Base-by-base conservation (phyloP, 2,797 vertebrate genomes). In the Rhinoraja longicauda region DNA sequence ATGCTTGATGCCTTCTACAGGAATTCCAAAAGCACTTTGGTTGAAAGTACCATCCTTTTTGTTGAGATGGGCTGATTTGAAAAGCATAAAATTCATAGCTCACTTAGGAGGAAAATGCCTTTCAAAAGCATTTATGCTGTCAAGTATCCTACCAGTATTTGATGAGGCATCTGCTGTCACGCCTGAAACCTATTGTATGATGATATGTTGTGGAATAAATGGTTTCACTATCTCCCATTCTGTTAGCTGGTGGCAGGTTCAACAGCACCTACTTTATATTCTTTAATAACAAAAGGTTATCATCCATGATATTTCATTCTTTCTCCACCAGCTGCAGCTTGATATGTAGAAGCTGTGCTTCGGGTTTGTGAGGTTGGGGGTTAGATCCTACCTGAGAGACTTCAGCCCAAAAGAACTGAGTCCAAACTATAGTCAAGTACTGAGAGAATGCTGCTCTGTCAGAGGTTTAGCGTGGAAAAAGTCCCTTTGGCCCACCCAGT, bases 1-100 rank as follows among this genome's bases (percentile, higher is more conserved):
- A 59, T 93, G 90, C 72, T 67, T 93, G 93, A 93, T 93, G 93
- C 88, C 39, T 67, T 93, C 73, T 19, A 82, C 67, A 84, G 93
- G 93, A 92, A 93, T 67, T 76, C 88, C 70, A 29, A 84, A 77
- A 79, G 92, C 94, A 94, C 90, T 93, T 93, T 93, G 90, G 82
- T 93, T 76, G 79, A 88, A 81, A 73, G 93, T 75, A 93, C 75
- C 72, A 78, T 70, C 70, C 21, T 81, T 93, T 76, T 67, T 93
- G 64, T 88, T 62, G 84, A 36, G 84, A 86, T 91, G 36, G 36
- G 67, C 24, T 39, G n/a, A 88, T 92, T 75, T 92, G 93, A 90
- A 67, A 82, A 62, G 90, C 70, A 15, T 92, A 92, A 92, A 92
- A 92, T 72, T 53, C 39, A 53, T 75, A 92, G 90, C 24, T 92